Percentiles rank a stretch among this genome's conserved stretches.
phyloP scores from a whole-genome alignment of 2,797 vertebrate species.

The Bovichtus diacanthus region DNA sequence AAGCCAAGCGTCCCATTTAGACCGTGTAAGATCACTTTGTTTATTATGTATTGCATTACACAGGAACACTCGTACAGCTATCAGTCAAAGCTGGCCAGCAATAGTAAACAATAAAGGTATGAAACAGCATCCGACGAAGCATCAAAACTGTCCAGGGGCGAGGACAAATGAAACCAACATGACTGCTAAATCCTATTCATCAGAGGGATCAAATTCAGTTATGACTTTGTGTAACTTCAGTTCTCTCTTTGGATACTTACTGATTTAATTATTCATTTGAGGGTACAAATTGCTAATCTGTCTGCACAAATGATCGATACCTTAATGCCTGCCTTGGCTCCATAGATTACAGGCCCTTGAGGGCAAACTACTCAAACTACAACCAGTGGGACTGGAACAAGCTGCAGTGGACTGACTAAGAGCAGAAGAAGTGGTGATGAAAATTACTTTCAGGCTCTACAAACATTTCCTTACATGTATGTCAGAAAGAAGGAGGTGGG shows the following conservation, averaged over 20 bases:
- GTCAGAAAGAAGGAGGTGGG: slow-evolving; percentile 28
- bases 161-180: not conserved
- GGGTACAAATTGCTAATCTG: not conserved
- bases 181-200: not conserved
- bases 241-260: not conserved
- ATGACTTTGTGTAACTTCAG: too few relatives aligned
- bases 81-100: not conserved
- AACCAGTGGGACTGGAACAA: not conserved
- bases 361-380: not conserved
- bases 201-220: not conserved
- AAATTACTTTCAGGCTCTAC: not conserved
- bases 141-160: not conserved
- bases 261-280: not conserved
- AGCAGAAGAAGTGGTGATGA: not conserved
- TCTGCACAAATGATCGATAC: not conserved
- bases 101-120: not conserved
- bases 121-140: not conserved
- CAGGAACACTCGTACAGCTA: not conserved
- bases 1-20: not conserved
- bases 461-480: slow-evolving; percentile 12
- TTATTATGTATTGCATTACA: not conserved
- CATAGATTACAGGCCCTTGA: not conserved
- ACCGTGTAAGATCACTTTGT: not conserved
- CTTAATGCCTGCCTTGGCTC: not conserved
- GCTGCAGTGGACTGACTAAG: not conserved